A percentile compares a stretch with the other conserved stretches of the same genome.
Evolutionary conservation across 2,888 invertebrate genomes (phyloP).

Genomic region (Cephus nigrinus): DNA sequence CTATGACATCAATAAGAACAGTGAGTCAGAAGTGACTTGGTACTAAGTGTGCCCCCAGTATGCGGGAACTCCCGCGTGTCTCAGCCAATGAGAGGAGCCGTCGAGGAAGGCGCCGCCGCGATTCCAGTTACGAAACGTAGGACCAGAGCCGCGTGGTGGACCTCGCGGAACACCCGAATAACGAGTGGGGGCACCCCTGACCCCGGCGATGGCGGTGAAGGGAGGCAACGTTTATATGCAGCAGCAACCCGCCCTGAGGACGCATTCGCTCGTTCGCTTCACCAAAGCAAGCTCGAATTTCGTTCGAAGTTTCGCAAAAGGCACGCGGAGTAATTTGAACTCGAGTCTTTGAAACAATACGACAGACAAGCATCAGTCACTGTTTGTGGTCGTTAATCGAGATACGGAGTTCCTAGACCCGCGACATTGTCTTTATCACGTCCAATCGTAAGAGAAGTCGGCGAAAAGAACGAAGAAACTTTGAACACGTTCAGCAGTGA

Average conservation of each 20-base stretch:
- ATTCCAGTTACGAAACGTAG: slow-evolving; percentile 23
- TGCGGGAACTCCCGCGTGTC: slow-evolving; percentile 24
- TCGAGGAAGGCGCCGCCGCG: slow-evolving; percentile 21
- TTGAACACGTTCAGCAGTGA: slow-evolving; percentile 28
- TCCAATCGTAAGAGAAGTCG: neutral
- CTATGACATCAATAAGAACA: neutral
- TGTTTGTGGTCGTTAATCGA: slow-evolving; percentile 71
- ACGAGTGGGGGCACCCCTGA: slow-evolving; percentile 65
- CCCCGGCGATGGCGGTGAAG: slow-evolving; percentile 62
- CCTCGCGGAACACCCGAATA: slow-evolving; percentile 57
- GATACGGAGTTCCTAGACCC: slow-evolving; percentile 25
- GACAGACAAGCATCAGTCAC: slow-evolving; percentile 70
- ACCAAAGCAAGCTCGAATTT: slow-evolving; percentile 54
- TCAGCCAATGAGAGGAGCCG: slow-evolving; percentile 23
- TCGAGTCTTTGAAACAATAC: slow-evolving; percentile 26
- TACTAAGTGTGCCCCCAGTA: slow-evolving; percentile 5
- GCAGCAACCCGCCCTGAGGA: slow-evolving; percentile 62
- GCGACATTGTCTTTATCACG: slow-evolving; percentile 9
- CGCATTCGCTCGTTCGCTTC: slow-evolving; percentile 66
- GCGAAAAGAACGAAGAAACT: neutral
- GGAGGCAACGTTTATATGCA: slow-evolving; percentile 66
- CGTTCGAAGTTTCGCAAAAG: slow-evolving; percentile 10
- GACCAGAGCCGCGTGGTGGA: slow-evolving; percentile 33
- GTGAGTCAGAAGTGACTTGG: slow-evolving; percentile 1
- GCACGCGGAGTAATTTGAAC: slow-evolving; percentile 29